Percentiles rank a stretch among this genome's conserved stretches.
Evolutionary conservation across 2,888 invertebrate genomes (phyloP).

Genomic region (Taenaris catops): DNA sequence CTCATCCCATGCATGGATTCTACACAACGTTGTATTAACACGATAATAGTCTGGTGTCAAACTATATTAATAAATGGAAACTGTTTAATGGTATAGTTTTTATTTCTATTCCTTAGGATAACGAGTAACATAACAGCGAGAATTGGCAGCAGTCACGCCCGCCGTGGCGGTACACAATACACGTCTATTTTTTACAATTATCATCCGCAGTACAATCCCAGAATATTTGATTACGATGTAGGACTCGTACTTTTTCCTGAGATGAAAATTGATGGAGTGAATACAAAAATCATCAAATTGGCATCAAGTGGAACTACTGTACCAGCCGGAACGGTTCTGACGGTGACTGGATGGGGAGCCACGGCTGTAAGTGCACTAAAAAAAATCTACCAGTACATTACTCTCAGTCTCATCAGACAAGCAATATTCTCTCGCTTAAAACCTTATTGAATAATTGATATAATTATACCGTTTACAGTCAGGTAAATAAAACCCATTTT

Average conservation of each 20-base stretch:
- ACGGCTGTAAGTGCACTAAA: conserved; percentile 23
- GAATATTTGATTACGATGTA: conserved; percentile 59
- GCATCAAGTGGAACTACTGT: conserved; percentile 31
- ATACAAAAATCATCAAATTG: conserved; percentile 31
- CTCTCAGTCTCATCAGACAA: no score
- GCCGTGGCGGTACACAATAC: conserved; percentile 54
- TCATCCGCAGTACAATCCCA: conserved; percentile 57
- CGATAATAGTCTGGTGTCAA: no score
- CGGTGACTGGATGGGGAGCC: conserved; percentile 57
- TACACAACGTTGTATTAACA: no score
- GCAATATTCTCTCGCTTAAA: no score
- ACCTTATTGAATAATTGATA: no score
- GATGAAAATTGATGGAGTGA: not conserved
- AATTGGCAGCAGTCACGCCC: conserved; percentile 51
- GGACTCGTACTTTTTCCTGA: conserved; percentile 44
- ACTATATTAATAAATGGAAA: conserved; percentile 29
- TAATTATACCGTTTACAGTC: no score
- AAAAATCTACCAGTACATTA: no score
- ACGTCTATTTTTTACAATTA: conserved; percentile 34
- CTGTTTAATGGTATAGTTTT: not conserved
- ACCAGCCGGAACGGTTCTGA: conserved; percentile 32
- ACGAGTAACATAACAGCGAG: conserved; percentile 35
- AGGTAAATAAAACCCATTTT: no score
- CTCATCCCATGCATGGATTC: no score
- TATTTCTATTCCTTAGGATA: not conserved